Conservation (phyloP, 1,140 invertebrate species). For the Papilio helenus region DNA sequence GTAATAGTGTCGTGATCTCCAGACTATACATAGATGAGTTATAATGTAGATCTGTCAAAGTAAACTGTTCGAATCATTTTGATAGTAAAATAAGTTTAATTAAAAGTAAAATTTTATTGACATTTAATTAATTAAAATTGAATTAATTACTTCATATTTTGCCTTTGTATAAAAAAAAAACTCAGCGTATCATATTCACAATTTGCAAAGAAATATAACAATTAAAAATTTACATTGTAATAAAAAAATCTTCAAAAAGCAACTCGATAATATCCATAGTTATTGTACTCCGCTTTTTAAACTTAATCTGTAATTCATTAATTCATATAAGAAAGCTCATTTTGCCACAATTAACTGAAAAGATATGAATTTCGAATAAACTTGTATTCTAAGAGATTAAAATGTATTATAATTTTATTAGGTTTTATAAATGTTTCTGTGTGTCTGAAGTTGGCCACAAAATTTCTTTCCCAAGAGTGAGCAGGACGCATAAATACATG, state of each 20-base stretch:
- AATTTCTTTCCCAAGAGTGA: not conserved
- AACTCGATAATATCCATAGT: not conserved
- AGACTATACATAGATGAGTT: constrained; percentile 55
- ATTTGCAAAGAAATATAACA: too few relatives aligned
- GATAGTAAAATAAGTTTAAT: not conserved
- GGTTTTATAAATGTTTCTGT: not conserved
- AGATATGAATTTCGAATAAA: constrained; percentile 19
- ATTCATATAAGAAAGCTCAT: constrained; percentile 1
- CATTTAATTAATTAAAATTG: not conserved
- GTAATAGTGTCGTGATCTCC: constrained; percentile 76
- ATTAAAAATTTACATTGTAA: too few relatives aligned
- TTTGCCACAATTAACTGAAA: constrained; percentile 24
- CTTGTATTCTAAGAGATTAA: constrained; percentile 47
- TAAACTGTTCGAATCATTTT: constrained; percentile 9
- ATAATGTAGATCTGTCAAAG: constrained; percentile 46
- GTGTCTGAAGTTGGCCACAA: not conserved
- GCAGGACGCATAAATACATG: not conserved
- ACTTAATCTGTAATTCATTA: not conserved
- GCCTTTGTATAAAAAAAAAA: too few relatives aligned
- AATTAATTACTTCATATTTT: too few relatives aligned
- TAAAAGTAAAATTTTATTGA: not conserved
- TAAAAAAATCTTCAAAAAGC: not conserved
- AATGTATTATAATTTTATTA: constrained; percentile 26
- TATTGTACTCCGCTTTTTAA: not conserved
- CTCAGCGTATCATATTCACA: too few relatives aligned